Percentiles rank a stretch among this genome's conserved stretches.
phyloP scores from a whole-genome alignment of 2,888 invertebrate genomes.

The Eupithecia inturbata region DNA sequence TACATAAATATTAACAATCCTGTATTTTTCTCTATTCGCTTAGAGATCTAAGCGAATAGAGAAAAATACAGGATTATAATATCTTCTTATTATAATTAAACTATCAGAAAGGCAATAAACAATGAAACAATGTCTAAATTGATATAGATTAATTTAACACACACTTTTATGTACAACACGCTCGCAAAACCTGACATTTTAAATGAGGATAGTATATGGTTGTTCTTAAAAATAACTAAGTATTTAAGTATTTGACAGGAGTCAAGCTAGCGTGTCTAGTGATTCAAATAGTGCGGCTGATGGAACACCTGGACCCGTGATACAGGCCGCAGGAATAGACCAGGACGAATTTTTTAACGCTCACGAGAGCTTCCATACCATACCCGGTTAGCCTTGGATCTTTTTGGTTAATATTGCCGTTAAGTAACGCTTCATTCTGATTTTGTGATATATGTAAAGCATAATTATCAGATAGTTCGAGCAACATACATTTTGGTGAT shows the following conservation, averaged over 20 bases:
- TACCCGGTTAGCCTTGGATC: slow-evolving; percentile 53
- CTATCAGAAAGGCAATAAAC: no score
- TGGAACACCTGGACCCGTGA: slow-evolving; percentile 38
- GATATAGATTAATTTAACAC: not conserved
- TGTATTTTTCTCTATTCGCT: not conserved
- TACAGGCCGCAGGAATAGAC: slow-evolving; percentile 41
- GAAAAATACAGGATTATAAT: not conserved
- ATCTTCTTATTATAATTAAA: not conserved
- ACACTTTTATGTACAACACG: not conserved
- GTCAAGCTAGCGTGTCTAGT: slow-evolving; percentile 46
- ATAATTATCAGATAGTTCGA: not conserved
- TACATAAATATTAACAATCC: no score
- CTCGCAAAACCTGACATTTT: not conserved
- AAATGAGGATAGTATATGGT: not conserved
- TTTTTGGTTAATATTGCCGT: not conserved
- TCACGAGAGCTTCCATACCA: slow-evolving; percentile 63
- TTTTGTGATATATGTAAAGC: not conserved
- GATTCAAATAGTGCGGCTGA: slow-evolving; percentile 48
- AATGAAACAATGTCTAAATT: not conserved
- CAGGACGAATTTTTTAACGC: slow-evolving; percentile 72
- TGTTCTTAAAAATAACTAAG: not conserved
- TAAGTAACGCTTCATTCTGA: not conserved
- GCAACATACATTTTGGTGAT: not conserved
- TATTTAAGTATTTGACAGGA: slow-evolving; percentile 2
- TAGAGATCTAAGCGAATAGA: no score